phyloP scores from a whole-genome alignment of 2,888 invertebrate genomes.

The Diloba caeruleocephala region DNA sequence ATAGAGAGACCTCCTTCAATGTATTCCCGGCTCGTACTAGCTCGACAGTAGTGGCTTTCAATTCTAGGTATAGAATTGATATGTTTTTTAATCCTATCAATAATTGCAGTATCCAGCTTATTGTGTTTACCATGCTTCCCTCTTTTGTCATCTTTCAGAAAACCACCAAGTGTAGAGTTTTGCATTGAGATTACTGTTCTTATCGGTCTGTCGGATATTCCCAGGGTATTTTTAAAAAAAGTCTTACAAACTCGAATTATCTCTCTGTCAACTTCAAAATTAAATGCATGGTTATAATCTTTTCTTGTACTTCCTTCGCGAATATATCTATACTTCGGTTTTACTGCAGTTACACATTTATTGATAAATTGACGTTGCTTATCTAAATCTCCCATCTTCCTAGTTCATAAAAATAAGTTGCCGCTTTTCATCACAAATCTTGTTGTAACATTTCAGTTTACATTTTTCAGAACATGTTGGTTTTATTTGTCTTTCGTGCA shows the following conservation, averaged over 20 bases:
- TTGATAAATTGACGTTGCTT: constrained; percentile 23
- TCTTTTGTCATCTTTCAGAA: constrained; percentile 23
- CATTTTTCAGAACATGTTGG: constrained; percentile 22
- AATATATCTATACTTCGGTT: constrained; percentile 20
- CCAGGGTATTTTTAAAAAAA: constrained; percentile 2
- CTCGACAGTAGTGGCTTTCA: constrained; percentile 36
- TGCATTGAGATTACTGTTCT: constrained; percentile 17
- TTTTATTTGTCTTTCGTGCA: constrained; percentile 13
- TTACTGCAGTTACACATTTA: constrained; percentile 16
- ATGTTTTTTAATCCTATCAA: constrained; percentile 24
- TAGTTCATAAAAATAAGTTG: constrained; percentile 18
- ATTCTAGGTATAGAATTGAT: constrained; percentile 36
- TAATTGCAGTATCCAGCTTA: constrained; percentile 24
- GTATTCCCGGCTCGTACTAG: constrained; percentile 27
- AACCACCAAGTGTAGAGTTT: constrained; percentile 14
- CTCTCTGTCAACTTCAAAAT: constrained; percentile 16
- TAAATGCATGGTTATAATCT: constrained; percentile 15
- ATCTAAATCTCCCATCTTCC: constrained; percentile 18
- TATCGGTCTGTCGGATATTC: constrained; percentile 14
- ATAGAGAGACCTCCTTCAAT: constrained; percentile 32
- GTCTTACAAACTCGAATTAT: constrained; percentile 5
- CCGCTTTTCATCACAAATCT: constrained; percentile 11
- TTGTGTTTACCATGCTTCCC: constrained; percentile 26
- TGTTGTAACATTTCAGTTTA: constrained; percentile 18
- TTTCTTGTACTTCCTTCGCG: constrained; percentile 16